A percentile compares a stretch with the other conserved stretches of the same genome.
These are phyloP conservation scores for Cuculus canorus DNA, from an alignment of 2,797 vertebrate genomes.

Conservation along the genomic window DNA sequence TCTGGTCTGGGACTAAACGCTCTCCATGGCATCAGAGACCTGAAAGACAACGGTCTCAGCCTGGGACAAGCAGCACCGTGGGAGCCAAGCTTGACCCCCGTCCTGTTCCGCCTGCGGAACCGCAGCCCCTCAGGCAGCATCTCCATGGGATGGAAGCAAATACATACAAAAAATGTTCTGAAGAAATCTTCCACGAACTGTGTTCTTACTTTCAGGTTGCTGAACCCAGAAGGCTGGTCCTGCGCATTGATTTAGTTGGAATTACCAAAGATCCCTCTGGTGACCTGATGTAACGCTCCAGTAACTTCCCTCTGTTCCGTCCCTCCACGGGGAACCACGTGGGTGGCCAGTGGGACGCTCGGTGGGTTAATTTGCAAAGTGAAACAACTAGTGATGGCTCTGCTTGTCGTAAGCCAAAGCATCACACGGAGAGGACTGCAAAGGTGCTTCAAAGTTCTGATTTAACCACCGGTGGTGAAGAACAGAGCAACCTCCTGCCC, in stretches of 20 bases:
- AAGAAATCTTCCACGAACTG: constrained; percentile 4
- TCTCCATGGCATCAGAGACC: background rate
- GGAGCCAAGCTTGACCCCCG: background rate
- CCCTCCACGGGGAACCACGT: rapidly evolving
- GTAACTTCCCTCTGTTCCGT: background rate
- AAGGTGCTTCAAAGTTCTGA: background rate
- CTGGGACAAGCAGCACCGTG: background rate
- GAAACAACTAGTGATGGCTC: background rate
- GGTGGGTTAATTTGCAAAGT: rapidly evolving
- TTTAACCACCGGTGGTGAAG: background rate
- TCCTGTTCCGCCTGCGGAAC: background rate
- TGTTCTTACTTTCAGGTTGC: background rate
- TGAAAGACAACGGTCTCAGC: background rate
- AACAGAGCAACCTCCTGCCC: background rate
- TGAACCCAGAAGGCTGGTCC: constrained; percentile 3
- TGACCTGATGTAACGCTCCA: constrained; percentile 6
- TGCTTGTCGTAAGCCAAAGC: background rate
- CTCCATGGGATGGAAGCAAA: background rate
- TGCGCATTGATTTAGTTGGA: constrained; percentile 64
- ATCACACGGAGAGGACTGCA: rapidly evolving
- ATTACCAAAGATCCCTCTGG: constrained; percentile 85
- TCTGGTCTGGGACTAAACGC: background rate
- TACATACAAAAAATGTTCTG: background rate
- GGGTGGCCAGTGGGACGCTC: background rate
- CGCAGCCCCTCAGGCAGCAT: background rate